Percentiles rank a stretch among this genome's conserved stretches.
phyloP scores from a whole-genome alignment of 2,888 invertebrate species.

The Oscheius sp. region DNA sequence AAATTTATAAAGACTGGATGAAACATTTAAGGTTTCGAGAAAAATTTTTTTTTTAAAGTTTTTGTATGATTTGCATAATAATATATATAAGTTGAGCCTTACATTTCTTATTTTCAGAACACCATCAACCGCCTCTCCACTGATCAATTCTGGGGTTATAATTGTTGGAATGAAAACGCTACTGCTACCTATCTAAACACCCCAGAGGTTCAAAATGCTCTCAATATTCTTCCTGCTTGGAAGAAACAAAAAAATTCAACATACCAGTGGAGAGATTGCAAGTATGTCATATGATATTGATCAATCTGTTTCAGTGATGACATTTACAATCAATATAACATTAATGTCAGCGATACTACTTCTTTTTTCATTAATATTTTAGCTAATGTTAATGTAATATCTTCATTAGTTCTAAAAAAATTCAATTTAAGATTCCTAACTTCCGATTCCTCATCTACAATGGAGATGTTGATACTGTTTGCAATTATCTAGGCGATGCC shows the following conservation, averaged over 20 bases:
- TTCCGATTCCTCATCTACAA: slow-evolving; percentile 65
- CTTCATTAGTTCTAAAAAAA: not conserved
- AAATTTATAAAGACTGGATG: not conserved
- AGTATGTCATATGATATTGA: slow-evolving; percentile 2
- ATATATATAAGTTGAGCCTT: no score
- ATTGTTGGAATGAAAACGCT: slow-evolving; percentile 65
- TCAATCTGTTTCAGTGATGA: slow-evolving; percentile 8
- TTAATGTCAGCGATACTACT: slow-evolving; percentile 1
- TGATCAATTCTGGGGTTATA: slow-evolving; percentile 60
- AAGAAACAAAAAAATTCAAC: not conserved
- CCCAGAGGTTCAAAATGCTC: slow-evolving; percentile 25
- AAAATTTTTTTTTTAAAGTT: no score
- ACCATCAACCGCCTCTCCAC: slow-evolving; percentile 57
- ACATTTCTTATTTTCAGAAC: slow-evolving; percentile 39
- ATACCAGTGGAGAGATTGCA: slow-evolving; percentile 16
- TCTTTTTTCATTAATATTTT: slow-evolving; percentile 12
- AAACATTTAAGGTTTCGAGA: no score
- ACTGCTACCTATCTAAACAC: slow-evolving; percentile 56
- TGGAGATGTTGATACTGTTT: slow-evolving; percentile 49
- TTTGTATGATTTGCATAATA: no score
- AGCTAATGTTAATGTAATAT: slow-evolving; percentile 1
- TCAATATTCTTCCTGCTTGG: slow-evolving; percentile 5
- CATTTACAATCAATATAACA: slow-evolving; percentile 24
- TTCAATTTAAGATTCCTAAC: slow-evolving; percentile 36
- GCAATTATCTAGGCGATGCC: slow-evolving; percentile 64